Base-by-base conservation (phyloP, 2,888 invertebrate species). In the Laspeyria flexula region DNA sequence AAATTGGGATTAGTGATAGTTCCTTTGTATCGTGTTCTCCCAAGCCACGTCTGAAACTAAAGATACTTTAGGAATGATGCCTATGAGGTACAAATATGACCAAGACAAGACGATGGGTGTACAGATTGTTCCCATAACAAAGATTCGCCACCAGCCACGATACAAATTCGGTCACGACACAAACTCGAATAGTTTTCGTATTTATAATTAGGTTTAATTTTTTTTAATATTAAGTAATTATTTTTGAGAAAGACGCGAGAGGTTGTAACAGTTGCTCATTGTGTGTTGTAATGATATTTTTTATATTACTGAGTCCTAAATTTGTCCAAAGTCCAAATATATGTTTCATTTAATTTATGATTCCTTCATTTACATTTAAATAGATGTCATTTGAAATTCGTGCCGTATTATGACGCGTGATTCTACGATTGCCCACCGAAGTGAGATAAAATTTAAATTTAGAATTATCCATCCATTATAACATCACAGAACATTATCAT, bases 161-260 rank as follows among this genome's bases (percentile, higher is more conserved):
- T 48, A 61, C 41, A 48, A 52, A 65, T 58, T 59, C 63, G 69
- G 68, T 74, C 66, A 69, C 66, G 75, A 81, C 74, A 77, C 73
- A 77, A 81, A 83, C 86, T 88, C 83, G 87, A 88, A 88, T 88
- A 86, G 68, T 73, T 78, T 70, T 73, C 62, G 53, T 79, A 81
- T 81, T 79, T 83, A 78, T 77, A 64, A 48, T 61, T 79, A 81
- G 69, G 59, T 72, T 51, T 72, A 73, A 66, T 71, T 69, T 71
- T 69, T 71, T 65, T 62, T 55, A 71, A 73, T 67, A 42, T 65
- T 70, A 71, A 58, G 60, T 77, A 62, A 45, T 30, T 21, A 43
- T 23, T 50, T 46, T 47, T 71, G 58, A 60, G 65, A 73, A 65
- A 66, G 60, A 72, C 58, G 70, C 46, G 73, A 67, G 65, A 67